These are phyloP conservation scores for Sminthurinus aureus DNA, from an alignment of 2,888 invertebrate species.

Conservation along the genomic window DNA sequence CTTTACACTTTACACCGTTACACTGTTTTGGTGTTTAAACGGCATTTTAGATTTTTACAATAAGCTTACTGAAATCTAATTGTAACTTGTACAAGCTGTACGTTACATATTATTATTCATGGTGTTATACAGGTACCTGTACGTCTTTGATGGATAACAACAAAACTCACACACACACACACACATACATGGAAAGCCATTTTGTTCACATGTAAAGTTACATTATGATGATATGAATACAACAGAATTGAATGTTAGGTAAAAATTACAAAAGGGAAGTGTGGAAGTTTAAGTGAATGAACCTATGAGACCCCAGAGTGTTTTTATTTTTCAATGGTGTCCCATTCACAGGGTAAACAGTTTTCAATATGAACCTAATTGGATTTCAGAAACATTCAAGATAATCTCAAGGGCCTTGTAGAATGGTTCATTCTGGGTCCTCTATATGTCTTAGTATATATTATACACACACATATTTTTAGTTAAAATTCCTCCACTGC, in stretches of 20 bases:
- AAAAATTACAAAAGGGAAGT: constrained; percentile 28
- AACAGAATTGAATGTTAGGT: constrained; percentile 1
- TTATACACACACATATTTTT: constrained; percentile 18
- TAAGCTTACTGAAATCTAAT: not conserved
- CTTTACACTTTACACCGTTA: too few relatives aligned
- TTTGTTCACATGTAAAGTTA: not conserved
- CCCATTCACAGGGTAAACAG: constrained; percentile 39
- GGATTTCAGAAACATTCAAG: constrained; percentile 38
- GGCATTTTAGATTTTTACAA: not conserved
- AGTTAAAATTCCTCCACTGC: too few relatives aligned
- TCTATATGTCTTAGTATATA: constrained; percentile 22
- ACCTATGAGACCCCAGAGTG: constrained; percentile 34
- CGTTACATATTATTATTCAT: too few relatives aligned
- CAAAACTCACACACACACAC: not conserved
- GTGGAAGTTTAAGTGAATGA: constrained; percentile 37
- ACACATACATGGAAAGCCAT: constrained; percentile 2
- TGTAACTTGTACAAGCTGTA: not conserved
- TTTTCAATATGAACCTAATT: constrained; percentile 41
- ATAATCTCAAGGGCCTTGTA: constrained; percentile 30
- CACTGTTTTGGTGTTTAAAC: not conserved
- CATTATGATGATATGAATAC: not conserved
- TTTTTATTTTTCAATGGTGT: constrained; percentile 41
- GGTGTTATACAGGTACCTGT: too few relatives aligned
- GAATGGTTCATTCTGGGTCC: constrained; percentile 14
- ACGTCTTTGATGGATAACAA: too few relatives aligned